phyloP scores from a whole-genome alignment of 2,888 invertebrate species.

The Epicampocera succincta region DNA sequence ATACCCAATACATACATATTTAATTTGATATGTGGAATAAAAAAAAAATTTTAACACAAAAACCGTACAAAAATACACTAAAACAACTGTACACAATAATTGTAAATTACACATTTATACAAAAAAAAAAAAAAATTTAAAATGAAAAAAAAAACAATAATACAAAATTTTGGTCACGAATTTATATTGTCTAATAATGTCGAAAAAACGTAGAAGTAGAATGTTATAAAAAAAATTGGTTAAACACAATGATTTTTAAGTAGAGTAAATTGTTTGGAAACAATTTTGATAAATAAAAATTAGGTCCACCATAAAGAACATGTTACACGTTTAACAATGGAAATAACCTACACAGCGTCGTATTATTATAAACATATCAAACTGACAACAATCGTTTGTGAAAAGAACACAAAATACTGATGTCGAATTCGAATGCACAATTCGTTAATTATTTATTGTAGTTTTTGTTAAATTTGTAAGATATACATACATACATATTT shows the following conservation, averaged over 20 bases:
- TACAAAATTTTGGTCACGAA: conserved; percentile 55
- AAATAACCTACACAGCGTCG: conserved; percentile 30
- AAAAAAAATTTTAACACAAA: conserved; percentile 5
- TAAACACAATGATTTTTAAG: conserved; percentile 31
- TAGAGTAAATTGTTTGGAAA: conserved; percentile 28
- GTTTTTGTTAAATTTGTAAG: no score
- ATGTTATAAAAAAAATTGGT: conserved; percentile 23
- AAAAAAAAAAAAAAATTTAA: conserved; percentile 19
- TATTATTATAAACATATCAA: no score
- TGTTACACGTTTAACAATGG: conserved; percentile 34
- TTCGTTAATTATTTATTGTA: no score
- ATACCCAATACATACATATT: background rate
- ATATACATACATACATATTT: background rate
- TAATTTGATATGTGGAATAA: conserved; percentile 27
- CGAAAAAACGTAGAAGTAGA: background rate
- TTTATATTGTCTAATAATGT: conserved; percentile 3
- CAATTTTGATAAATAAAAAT: conserved; percentile 12
- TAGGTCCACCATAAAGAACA: conserved; percentile 19
- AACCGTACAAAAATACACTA: background rate
- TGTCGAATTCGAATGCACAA: no score
- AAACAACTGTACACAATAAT: conserved; percentile 26
- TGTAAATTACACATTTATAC: conserved; percentile 19
- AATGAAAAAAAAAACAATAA: no score
- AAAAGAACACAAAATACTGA: no score
- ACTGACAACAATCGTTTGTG: background rate